Evolutionary conservation across 1,140 invertebrate species (phyloP).

Genomic region (Panulirus ornatus): DNA sequence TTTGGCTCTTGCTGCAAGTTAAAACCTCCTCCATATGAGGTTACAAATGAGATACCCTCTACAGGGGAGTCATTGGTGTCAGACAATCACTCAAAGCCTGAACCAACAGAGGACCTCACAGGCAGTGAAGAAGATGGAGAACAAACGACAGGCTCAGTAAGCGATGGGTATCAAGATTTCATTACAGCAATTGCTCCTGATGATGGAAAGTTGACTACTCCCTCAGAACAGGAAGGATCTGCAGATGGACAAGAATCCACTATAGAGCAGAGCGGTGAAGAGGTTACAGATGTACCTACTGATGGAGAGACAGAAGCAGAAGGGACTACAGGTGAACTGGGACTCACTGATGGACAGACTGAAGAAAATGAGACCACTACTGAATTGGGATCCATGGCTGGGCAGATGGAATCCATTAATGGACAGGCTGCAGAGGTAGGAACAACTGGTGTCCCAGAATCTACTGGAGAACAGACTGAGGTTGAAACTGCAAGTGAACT

Average conservation of each 20-base stretch:
- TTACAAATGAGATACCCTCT: constrained; percentile 22
- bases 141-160: too few relatives aligned
- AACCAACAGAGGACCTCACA: too few relatives aligned
- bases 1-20: constrained; percentile 91
- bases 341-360: neutral
- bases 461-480: neutral
- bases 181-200: too few relatives aligned
- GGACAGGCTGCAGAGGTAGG: neutral
- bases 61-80: neutral
- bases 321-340: neutral
- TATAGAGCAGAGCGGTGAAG: neutral
- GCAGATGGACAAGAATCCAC: too few relatives aligned
- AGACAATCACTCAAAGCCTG: too few relatives aligned
- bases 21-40: neutral
- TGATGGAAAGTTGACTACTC: too few relatives aligned
- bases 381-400: neutral
- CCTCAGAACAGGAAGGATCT: too few relatives aligned
- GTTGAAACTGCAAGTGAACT: neutral
- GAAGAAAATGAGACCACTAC: neutral
- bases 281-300: too few relatives aligned
- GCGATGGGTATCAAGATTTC: too few relatives aligned
- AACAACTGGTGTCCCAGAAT: neutral
- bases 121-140: too few relatives aligned
- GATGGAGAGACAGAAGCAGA: neutral
- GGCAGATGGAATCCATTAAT: neutral